phyloP scores from a whole-genome alignment of 2,888 invertebrate genomes.

The Cryptocephalus moraei region DNA sequence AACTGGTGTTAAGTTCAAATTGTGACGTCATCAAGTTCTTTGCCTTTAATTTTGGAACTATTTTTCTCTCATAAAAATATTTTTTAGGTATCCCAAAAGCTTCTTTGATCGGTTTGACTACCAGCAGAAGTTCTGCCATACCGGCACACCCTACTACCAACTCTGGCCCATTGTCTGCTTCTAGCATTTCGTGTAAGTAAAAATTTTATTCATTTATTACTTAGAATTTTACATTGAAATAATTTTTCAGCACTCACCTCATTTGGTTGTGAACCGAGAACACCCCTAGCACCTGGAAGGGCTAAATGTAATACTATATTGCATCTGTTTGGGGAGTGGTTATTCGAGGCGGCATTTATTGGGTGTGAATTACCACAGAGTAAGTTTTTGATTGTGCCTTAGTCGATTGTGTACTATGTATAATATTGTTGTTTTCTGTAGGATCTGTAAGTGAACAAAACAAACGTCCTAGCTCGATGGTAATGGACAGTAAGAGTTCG shows the following conservation, averaged over 20 bases:
- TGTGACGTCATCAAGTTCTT: no score
- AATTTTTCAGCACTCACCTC: conserved; percentile 46
- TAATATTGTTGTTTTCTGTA: not conserved
- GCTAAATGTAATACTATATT: conserved; percentile 93
- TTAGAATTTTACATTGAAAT: not conserved
- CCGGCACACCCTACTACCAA: conserved; percentile 56
- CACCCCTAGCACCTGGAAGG: conserved; percentile 60
- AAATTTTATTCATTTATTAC: not conserved
- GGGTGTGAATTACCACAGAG: conserved; percentile 57
- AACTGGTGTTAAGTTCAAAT: no score
- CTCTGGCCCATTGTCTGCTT: conserved; percentile 58
- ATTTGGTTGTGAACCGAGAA: conserved; percentile 38
- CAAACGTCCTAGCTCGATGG: conserved; percentile 56
- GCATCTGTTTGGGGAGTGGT: conserved; percentile 92
- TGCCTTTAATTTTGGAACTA: no score
- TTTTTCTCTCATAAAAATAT: not conserved
- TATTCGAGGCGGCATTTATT: conserved; percentile 90
- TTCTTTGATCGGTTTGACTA: conserved; percentile 68
- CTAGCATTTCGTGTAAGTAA: conserved; percentile 53
- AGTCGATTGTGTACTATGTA: not conserved
- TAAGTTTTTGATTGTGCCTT: conserved; percentile 22
- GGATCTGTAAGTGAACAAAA: conserved; percentile 23
- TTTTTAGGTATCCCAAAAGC: conserved; percentile 65
- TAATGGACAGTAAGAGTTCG: conserved; percentile 50
- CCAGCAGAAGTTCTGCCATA: conserved; percentile 60